A percentile compares a stretch with the other conserved stretches of the same genome.
Evolutionary conservation across 2,888 invertebrate species (phyloP).

Genomic region (Pristionchus mayeri): DNA sequence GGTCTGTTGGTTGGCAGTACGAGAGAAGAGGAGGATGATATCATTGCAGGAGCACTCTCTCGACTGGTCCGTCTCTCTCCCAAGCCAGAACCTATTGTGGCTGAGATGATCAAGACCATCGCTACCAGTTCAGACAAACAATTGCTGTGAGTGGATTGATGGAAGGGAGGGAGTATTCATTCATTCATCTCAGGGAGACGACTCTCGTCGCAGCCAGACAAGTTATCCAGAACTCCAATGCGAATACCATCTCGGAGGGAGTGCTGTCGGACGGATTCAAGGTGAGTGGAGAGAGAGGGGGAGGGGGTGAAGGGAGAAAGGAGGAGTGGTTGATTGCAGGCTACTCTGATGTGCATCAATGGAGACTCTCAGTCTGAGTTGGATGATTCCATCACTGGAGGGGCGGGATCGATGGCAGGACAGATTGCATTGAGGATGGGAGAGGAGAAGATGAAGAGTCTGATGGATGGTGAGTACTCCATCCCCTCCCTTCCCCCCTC

Average conservation of each 20-base stretch:
- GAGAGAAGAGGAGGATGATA: background rate
- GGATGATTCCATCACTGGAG: constrained; percentile 41
- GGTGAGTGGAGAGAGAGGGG: constrained; percentile 3
- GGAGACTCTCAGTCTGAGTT: constrained; percentile 28
- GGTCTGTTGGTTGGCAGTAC: constrained; percentile 12
- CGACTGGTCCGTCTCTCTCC: constrained; percentile 84
- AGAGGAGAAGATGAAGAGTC: constrained; percentile 45
- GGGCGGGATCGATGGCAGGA: constrained; percentile 62
- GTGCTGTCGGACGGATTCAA: constrained; percentile 42
- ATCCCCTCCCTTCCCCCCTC: background rate
- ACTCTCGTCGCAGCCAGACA: constrained; percentile 92
- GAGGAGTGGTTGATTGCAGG: background rate
- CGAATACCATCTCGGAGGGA: constrained; percentile 16
- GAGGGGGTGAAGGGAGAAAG: background rate
- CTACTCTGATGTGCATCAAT: constrained; percentile 13
- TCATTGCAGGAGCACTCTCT: constrained; percentile 55
- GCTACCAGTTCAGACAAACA: constrained; percentile 85
- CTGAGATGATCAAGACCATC: constrained; percentile 90
- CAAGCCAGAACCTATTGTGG: constrained; percentile 93
- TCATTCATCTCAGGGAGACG: constrained; percentile 85
- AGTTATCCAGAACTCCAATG: constrained; percentile 83
- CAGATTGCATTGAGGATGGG: constrained; percentile 58
- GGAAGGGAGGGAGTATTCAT: background rate
- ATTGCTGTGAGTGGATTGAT: constrained; percentile 80
- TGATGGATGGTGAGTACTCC: constrained; percentile 51